phyloP scores from a whole-genome alignment of 1,140 invertebrate genomes.

The Diorhabda carinulata region DNA sequence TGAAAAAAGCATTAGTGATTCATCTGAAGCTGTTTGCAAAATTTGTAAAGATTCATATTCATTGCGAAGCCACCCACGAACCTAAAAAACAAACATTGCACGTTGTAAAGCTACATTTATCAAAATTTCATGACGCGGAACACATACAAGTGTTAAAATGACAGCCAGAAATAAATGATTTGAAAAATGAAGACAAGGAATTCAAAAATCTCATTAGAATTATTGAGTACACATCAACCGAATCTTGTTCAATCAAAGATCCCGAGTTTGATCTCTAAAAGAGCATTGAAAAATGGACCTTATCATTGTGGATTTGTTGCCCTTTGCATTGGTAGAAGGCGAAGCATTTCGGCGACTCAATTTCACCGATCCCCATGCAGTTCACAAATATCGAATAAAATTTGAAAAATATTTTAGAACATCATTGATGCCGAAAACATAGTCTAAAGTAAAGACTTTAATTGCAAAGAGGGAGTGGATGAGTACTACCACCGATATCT shows the following conservation, averaged over 20 bases:
- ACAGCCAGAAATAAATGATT: not conserved
- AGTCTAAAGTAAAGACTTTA: not conserved
- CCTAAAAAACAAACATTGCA: not conserved
- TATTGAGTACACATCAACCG: not conserved
- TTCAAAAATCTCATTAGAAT: not conserved
- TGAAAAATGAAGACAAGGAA: not conserved
- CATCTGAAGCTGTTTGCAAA: not conserved
- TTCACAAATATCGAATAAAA: conserved; percentile 32
- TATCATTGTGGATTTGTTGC: conserved; percentile 40
- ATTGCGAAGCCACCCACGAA: not conserved
- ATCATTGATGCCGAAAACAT: not conserved
- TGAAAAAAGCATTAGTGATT: not conserved
- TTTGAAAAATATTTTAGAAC: conserved; percentile 41
- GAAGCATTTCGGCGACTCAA: conserved; percentile 37
- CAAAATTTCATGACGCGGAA: not conserved
- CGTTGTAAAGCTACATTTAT: not conserved
- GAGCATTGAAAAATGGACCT: conserved; percentile 32
- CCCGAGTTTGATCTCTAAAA: not conserved
- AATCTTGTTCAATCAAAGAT: not conserved
- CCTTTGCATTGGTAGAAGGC: conserved; percentile 36
- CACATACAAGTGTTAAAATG: not conserved
- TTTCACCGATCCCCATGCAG: conserved; percentile 33
- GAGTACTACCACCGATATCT: not conserved
- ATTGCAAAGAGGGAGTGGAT: not conserved
- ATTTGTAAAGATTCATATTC: not conserved